phyloP scores from a whole-genome alignment of 1,140 invertebrate species.

The Pachyrhynchus sulphureomaculatus region DNA sequence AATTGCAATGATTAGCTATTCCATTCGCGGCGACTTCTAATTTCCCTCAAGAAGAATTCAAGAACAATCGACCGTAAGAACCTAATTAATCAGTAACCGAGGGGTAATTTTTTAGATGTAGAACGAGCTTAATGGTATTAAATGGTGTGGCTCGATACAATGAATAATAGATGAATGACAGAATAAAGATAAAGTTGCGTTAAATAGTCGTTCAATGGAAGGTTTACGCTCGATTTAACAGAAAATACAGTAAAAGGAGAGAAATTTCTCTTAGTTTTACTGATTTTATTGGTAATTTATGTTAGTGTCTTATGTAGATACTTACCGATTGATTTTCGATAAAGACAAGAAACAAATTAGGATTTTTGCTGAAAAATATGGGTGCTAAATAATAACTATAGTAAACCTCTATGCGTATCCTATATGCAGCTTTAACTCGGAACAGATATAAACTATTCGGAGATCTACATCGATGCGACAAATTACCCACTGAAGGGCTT shows the following conservation, averaged over 20 bases:
- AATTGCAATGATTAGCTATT: conserved; percentile 8
- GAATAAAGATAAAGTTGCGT: conserved; percentile 42
- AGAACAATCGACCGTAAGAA: conserved; percentile 32
- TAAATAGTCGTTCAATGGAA: conserved; percentile 37
- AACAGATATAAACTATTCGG: too few species aligned
- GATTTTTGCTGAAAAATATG: too few species aligned
- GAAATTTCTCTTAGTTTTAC: too few species aligned
- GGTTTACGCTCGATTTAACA: conserved; percentile 41
- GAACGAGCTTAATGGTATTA: conserved; percentile 40
- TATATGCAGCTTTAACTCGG: too few species aligned
- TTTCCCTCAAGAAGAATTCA: conserved; percentile 2
- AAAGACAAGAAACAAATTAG: too few species aligned
- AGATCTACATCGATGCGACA: too few species aligned
- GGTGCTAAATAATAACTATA: too few species aligned
- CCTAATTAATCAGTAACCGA: conserved; percentile 33
- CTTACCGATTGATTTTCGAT: too few species aligned
- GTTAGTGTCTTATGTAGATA: too few species aligned
- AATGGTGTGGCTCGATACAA: conserved; percentile 44
- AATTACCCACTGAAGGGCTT: too few species aligned
- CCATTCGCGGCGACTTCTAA: conserved; percentile 8
- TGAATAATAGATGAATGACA: conserved; percentile 47
- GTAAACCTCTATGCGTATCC: too few species aligned
- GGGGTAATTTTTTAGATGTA: conserved; percentile 32
- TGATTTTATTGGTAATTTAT: too few species aligned
- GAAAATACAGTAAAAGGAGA: neutral